Percentiles rank a stretch among this genome's conserved stretches.
Conservation (phyloP, 2,888 invertebrate genomes). For the Apamea sordens region DNA sequence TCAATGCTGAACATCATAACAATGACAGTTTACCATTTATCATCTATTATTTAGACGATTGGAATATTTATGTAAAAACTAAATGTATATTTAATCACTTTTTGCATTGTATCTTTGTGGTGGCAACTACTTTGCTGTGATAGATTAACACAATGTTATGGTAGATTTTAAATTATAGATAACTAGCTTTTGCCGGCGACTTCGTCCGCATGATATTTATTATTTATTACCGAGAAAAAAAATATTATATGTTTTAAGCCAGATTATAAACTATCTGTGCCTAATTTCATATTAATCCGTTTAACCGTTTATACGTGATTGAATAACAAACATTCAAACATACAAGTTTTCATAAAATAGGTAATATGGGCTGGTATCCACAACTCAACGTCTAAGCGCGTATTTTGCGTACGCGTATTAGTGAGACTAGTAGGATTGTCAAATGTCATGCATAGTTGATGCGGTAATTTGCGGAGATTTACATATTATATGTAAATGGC, state of each 20-base stretch:
- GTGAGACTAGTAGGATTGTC: not conserved
- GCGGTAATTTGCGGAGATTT: conserved; percentile 20
- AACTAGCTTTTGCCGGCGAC: not conserved
- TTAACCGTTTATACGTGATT: not conserved
- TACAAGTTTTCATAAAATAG: not conserved
- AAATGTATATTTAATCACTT: conserved; percentile 42
- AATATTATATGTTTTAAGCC: not conserved
- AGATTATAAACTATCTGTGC: not conserved
- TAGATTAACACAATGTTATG: conserved; percentile 16
- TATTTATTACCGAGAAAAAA: not conserved
- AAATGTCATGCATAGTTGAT: conserved; percentile 7
- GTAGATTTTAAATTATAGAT: conserved; percentile 38
- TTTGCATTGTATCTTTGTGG: conserved; percentile 25
- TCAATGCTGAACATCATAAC: conserved; percentile 13
- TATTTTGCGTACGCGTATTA: not conserved
- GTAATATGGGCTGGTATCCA: not conserved
- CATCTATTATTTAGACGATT: conserved; percentile 31
- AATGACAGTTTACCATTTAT: conserved; percentile 46
- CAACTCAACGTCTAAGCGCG: not conserved
- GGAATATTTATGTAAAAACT: conserved; percentile 25
- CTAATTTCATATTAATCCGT: not conserved
- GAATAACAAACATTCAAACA: not conserved
- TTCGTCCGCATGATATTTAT: no score
- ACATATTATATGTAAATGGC: not conserved
- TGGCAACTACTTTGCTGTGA: conserved; percentile 22